phyloP scores from a whole-genome alignment of 2,888 invertebrate species.

The Netelia fuscicornis region DNA sequence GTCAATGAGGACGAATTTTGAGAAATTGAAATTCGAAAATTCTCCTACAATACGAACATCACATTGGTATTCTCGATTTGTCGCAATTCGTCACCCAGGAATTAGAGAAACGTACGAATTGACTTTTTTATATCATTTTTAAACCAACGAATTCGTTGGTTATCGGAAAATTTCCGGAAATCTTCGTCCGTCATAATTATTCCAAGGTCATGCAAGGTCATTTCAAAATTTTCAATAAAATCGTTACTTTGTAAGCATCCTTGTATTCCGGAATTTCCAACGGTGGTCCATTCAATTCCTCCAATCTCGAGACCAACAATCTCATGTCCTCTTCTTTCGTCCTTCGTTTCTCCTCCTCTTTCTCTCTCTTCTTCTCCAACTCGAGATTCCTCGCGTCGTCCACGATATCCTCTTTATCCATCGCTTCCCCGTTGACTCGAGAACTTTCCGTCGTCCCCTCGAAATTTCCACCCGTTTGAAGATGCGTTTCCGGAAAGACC shows the following conservation, averaged over 20 bases:
- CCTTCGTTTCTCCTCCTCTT: constrained; percentile 69
- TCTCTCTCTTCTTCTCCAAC: constrained; percentile 58
- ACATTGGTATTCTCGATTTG: no score
- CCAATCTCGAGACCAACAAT: constrained; percentile 79
- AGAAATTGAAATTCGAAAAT: no score
- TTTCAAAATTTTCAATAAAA: background rate
- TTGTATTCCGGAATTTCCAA: constrained; percentile 82
- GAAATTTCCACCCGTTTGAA: constrained; percentile 76
- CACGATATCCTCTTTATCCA: constrained; percentile 68
- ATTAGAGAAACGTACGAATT: no score
- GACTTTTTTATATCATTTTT: no score
- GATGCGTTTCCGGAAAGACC: constrained; percentile 76
- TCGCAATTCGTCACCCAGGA: no score
- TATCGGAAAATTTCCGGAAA: no score
- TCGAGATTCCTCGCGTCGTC: constrained; percentile 72
- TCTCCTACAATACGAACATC: no score
- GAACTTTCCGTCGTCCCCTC: constrained; percentile 70
- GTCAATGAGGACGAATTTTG: background rate
- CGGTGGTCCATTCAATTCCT: constrained; percentile 79
- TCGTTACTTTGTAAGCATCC: constrained; percentile 81
- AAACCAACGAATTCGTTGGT: no score
- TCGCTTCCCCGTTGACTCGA: constrained; percentile 71
- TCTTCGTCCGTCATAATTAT: no score
- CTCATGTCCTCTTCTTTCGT: constrained; percentile 79
- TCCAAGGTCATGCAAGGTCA: background rate